These are phyloP conservation scores for Plectrocnemia conspersa DNA, from an alignment of 1,140 invertebrate genomes.

Conservation along the genomic window DNA sequence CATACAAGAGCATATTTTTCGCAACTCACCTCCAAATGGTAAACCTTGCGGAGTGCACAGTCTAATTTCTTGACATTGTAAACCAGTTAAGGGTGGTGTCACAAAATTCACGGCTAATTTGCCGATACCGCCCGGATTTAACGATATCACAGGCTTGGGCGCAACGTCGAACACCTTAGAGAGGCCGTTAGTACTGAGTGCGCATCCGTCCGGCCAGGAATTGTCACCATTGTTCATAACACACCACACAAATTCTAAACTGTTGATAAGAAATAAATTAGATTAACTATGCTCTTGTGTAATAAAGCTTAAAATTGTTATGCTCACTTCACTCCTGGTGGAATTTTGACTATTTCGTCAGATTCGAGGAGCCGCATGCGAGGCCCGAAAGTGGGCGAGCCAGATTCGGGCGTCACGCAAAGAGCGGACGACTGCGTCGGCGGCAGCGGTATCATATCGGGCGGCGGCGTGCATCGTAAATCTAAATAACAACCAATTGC, in stretches of 20 bases:
- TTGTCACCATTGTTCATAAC: constrained; percentile 47
- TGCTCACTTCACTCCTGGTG: constrained; percentile 9
- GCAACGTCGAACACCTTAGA: constrained; percentile 41
- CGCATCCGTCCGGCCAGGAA: constrained; percentile 46
- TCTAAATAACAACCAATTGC: constrained; percentile 95
- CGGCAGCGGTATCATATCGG: constrained; percentile 45
- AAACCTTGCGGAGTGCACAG: constrained; percentile 23
- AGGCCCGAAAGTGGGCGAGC: constrained; percentile 22
- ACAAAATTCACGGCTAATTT: constrained; percentile 8
- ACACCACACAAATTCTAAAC: constrained; percentile 49
- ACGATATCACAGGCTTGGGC: constrained; percentile 40
- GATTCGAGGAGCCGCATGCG: constrained; percentile 40
- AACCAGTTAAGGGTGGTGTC: constrained; percentile 3
- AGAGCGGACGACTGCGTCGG: constrained; percentile 41
- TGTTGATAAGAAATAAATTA: constrained; percentile 23
- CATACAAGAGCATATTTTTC: not conserved
- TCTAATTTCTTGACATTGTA: constrained; percentile 12
- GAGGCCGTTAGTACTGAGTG: constrained; percentile 43
- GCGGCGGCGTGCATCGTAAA: constrained; percentile 44
- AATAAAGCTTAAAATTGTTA: not conserved
- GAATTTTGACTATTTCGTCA: not conserved
- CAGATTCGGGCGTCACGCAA: constrained; percentile 37
- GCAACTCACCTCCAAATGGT: constrained; percentile 25
- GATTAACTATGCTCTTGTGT: not conserved
- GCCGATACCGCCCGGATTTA: constrained; percentile 43